Conservation (phyloP, 2,113 vertebrate species). For the Mola mola region DNA sequence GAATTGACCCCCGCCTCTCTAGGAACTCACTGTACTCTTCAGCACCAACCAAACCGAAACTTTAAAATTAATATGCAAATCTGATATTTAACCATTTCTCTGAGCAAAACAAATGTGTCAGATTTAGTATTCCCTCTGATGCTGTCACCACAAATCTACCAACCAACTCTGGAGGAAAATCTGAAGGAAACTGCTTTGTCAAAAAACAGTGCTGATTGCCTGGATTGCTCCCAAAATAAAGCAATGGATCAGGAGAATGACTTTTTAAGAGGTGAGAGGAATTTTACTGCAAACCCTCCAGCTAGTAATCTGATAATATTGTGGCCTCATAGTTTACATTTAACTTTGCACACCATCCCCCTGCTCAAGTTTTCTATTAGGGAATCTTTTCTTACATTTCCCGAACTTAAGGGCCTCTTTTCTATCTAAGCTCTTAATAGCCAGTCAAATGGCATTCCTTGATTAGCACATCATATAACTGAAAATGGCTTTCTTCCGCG, state of each 20-base stretch:
- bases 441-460: constrained; percentile 37
- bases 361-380: constrained; percentile 15
- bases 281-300: neutral
- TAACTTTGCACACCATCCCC: constrained; percentile 26
- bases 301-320: neutral
- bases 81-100: too few species aligned
- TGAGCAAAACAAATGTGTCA: too few species aligned
- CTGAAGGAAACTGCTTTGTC: too few species aligned
- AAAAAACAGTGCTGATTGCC: neutral
- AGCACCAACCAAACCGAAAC: too few species aligned
- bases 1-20: constrained; percentile 34
- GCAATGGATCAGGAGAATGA: constrained; percentile 6
- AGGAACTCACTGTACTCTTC: constrained; percentile 26
- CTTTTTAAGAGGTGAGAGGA: neutral
- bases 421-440: constrained; percentile 57
- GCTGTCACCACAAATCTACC: too few species aligned
- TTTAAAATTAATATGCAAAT: too few species aligned
- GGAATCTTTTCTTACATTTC: constrained; percentile 18
- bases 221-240: constrained; percentile 13
- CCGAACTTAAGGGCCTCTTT: constrained; percentile 49
- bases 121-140: too few species aligned
- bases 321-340: neutral
- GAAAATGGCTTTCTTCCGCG: constrained; percentile 19
- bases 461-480: constrained; percentile 54
- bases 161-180: too few species aligned